Conservation (phyloP, 2,888 invertebrate species). For the Drymonia ruficornis region DNA sequence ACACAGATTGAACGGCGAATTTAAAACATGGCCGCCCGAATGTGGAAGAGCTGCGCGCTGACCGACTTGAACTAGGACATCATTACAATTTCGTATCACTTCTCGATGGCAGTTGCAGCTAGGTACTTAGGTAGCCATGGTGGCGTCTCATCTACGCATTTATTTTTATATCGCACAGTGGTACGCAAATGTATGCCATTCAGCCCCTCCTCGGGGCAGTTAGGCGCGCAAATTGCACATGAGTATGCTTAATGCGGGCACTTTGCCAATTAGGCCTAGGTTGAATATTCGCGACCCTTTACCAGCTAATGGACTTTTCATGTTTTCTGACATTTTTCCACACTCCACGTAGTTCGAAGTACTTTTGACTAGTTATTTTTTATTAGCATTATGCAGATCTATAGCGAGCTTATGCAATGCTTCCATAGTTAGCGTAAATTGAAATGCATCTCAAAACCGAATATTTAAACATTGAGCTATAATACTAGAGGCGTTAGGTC, state of each 20-base stretch:
- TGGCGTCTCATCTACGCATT: neutral
- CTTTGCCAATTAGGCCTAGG: constrained; percentile 36
- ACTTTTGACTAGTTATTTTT: constrained; percentile 22
- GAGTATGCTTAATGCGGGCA: constrained; percentile 28
- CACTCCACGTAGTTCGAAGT: constrained; percentile 39
- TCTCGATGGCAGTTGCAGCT: too few relatives aligned
- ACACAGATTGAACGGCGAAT: too few relatives aligned
- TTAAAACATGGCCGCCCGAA: too few relatives aligned
- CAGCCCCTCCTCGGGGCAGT: constrained; percentile 9
- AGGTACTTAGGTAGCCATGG: neutral
- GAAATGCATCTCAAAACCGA: too few relatives aligned
- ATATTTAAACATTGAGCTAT: too few relatives aligned
- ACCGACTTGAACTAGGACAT: too few relatives aligned
- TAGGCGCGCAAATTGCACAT: constrained; percentile 22
- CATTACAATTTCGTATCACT: too few relatives aligned
- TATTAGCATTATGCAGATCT: neutral
- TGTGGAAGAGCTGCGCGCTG: too few relatives aligned
- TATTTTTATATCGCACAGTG: neutral
- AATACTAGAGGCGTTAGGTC: too few relatives aligned
- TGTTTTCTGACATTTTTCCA: constrained; percentile 54
- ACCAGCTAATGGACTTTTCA: constrained; percentile 60
- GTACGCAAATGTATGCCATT: neutral
- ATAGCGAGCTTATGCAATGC: too few relatives aligned
- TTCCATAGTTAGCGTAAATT: too few relatives aligned
- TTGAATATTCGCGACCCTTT: constrained; percentile 29